Evolutionary conservation across 1,140 invertebrate species (phyloP).

Genomic region (Polypedilum vanderplanki): DNA sequence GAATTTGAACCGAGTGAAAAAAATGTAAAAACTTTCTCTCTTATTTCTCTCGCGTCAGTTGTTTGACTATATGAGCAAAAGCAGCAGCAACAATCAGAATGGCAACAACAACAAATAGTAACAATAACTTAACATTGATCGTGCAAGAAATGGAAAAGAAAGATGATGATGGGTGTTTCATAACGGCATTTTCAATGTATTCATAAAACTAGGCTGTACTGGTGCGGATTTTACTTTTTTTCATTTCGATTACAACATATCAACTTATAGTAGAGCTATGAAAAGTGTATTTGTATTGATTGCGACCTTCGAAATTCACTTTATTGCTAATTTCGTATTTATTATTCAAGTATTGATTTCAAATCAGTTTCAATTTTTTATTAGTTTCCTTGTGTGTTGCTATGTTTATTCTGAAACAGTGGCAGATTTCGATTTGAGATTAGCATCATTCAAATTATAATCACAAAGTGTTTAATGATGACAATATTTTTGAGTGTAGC

Average conservation of each 20-base stretch:
- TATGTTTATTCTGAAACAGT: neutral
- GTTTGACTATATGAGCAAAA: neutral
- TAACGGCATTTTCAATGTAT: conserved; percentile 9
- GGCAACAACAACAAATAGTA: conserved; percentile 10
- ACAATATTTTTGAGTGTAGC: neutral
- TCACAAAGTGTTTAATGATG: neutral
- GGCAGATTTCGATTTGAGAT: too few relatives aligned
- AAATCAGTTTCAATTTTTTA: neutral
- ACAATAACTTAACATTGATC: conserved; percentile 29
- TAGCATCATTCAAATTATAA: too few relatives aligned
- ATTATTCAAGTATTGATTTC: neutral
- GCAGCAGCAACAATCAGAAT: neutral
- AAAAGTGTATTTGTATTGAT: too few relatives aligned
- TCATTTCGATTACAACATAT: neutral
- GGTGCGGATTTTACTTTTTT: conserved; percentile 12
- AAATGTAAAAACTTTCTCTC: neutral
- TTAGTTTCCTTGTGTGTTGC: neutral
- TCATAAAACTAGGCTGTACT: neutral
- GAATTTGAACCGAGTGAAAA: neutral
- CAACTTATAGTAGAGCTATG: neutral
- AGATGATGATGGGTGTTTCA: conserved; percentile 11
- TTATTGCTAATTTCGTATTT: neutral
- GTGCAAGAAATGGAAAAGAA: conserved; percentile 26
- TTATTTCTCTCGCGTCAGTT: neutral
- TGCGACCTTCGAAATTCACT: neutral